Evolutionary conservation across 2,797 vertebrate species (phyloP).

Genomic region (Eulemur albifrons): DNA sequence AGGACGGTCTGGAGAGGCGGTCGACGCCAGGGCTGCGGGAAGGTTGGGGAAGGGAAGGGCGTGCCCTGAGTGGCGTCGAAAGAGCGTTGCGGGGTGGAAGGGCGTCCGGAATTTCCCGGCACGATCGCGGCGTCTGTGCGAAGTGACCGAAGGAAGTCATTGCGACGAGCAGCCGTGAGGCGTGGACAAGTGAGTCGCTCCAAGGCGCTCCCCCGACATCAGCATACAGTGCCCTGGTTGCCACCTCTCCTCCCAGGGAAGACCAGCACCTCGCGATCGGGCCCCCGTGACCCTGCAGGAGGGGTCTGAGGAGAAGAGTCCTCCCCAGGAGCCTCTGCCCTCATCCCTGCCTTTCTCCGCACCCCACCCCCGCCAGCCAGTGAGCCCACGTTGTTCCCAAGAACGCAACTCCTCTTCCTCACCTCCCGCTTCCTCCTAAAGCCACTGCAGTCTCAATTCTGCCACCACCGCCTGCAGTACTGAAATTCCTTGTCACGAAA

Average conservation of each 20-base stretch:
- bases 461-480: background rate
- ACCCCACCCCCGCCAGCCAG: too few relatives aligned
- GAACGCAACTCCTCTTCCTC: background rate
- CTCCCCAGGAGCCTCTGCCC: background rate
- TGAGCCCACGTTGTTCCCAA: background rate
- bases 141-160: background rate
- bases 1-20: fast-evolving
- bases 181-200: fast-evolving
- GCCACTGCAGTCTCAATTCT: background rate
- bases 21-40: fast-evolving
- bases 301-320: background rate
- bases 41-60: fast-evolving
- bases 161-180: fast-evolving
- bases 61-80: fast-evolving
- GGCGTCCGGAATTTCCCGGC: background rate
- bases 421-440: background rate
- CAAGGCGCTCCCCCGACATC: fast-evolving
- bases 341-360: background rate
- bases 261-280: background rate
- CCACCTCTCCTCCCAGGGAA: background rate
- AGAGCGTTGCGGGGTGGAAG: fast-evolving
- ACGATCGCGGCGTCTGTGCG: too few relatives aligned
- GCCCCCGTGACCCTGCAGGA: background rate
- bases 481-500: background rate
- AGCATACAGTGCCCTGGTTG: too few relatives aligned